These are phyloP conservation scores for Sebastes alutus DNA, from an alignment of 2,797 vertebrate species.

Conservation along the genomic window DNA sequence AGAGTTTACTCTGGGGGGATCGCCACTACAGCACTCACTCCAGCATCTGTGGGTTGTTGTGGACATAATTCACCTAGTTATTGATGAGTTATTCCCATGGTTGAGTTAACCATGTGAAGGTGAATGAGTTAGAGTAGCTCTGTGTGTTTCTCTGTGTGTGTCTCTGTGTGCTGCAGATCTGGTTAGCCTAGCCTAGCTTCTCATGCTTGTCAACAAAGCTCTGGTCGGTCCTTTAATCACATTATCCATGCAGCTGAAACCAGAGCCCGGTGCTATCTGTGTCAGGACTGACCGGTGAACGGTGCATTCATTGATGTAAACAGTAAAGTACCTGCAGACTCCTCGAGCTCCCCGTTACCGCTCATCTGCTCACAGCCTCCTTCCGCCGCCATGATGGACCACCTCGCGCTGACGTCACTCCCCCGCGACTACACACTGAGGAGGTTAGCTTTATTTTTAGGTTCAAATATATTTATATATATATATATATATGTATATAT, in stretches of 20 bases:
- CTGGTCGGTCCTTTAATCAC: not conserved
- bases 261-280: fast-evolving
- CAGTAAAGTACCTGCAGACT: slow-evolving; percentile 69
- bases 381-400: slow-evolving; percentile 81
- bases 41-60: fast-evolving
- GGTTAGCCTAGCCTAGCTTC: slow-evolving; percentile 69
- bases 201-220: not conserved
- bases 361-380: slow-evolving; percentile 74
- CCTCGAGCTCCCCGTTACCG: slow-evolving; percentile 73
- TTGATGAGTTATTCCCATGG: no score
- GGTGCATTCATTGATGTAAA: not conserved
- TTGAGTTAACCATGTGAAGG: not conserved
- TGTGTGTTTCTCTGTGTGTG: no score
- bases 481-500: fast-evolving
- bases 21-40: not conserved
- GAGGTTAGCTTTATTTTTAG: no score
- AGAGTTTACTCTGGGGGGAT: not conserved
- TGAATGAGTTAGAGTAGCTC: not conserved
- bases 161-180: not conserved
- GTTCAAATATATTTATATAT: no score
- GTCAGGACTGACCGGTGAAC: fast-evolving
- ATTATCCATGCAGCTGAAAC: not conserved
- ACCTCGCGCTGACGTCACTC: slow-evolving; percentile 61
- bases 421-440: slow-evolving; percentile 44
- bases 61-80: no score